Conservation (phyloP, 2,888 invertebrate species). For the Orchesella flavescens region DNA sequence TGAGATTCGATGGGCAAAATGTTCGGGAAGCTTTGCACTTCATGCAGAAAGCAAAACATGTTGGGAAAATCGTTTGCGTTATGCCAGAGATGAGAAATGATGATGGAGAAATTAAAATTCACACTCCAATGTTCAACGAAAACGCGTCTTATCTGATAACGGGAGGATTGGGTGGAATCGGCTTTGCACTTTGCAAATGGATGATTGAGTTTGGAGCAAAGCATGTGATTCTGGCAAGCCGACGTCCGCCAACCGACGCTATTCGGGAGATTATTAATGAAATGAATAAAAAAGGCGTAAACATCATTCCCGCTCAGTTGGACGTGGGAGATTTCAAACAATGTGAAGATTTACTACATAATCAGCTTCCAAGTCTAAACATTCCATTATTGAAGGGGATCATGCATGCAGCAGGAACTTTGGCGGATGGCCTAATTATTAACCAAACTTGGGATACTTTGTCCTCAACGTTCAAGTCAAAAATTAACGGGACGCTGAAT, state of each 20-base stretch:
- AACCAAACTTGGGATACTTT: slow-evolving; percentile 50
- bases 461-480: not conserved
- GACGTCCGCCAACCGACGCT: not conserved
- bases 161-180: slow-evolving; percentile 46
- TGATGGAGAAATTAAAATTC: not conserved
- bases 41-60: not conserved
- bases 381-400: not conserved
- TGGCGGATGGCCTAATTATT: slow-evolving; percentile 12
- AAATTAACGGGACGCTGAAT: slow-evolving; percentile 38
- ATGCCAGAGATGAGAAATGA: not conserved
- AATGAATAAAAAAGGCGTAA: not conserved
- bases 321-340: slow-evolving; percentile 8
- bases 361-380: not conserved
- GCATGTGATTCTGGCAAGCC: slow-evolving; percentile 10
- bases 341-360: not conserved
- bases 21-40: not conserved
- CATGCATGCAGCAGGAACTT: slow-evolving; percentile 10
- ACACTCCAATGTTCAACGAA: not conserved
- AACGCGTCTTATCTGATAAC: slow-evolving; percentile 34
- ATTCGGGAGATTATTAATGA: not conserved
- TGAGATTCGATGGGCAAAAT: not conserved
- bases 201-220: slow-evolving; percentile 33
- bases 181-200: slow-evolving; percentile 37
- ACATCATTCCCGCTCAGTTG: not conserved
- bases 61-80: not conserved